Evolutionary conservation across 2,888 invertebrate species (phyloP).

Genomic region (Drosophila testacea): DNA sequence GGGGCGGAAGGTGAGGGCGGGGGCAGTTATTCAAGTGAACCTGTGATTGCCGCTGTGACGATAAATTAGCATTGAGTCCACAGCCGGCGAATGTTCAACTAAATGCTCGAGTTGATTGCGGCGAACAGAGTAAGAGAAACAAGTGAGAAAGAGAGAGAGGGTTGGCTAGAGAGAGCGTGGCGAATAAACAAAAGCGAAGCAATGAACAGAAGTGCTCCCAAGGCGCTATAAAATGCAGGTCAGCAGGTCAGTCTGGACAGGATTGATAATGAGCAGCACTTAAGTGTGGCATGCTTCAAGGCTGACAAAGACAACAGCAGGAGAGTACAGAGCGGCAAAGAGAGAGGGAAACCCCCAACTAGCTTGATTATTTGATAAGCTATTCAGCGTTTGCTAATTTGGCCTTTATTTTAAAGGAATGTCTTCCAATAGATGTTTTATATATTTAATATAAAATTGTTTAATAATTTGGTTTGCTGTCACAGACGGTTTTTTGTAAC

Average conservation of each 20-base stretch:
- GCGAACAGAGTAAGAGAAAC: background rate
- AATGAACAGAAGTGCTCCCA: slow-evolving; percentile 11
- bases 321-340: background rate
- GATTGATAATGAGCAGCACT: slow-evolving; percentile 36
- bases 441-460: no score
- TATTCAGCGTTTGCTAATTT: no score
- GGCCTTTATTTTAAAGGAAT: no score
- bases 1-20: background rate
- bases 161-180: background rate
- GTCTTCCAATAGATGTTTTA: no score
- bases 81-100: slow-evolving; percentile 8
- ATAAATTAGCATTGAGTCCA: slow-evolving; percentile 72
- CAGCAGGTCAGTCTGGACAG: slow-evolving; percentile 54
- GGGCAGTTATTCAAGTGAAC: slow-evolving; percentile 53
- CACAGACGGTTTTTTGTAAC: no score
- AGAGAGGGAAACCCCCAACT: background rate
- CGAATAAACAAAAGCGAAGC: slow-evolving; percentile 15
- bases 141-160: slow-evolving; percentile 1
- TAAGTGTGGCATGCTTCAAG: slow-evolving; percentile 51
- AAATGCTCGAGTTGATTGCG: slow-evolving; percentile 25
- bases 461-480: no score
- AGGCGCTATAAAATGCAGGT: slow-evolving; percentile 48
- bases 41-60: slow-evolving; percentile 72
- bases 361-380: background rate
- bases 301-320: slow-evolving; percentile 23